phyloP scores from a whole-genome alignment of 1,140 invertebrate species.

The Lineus longissimus region DNA sequence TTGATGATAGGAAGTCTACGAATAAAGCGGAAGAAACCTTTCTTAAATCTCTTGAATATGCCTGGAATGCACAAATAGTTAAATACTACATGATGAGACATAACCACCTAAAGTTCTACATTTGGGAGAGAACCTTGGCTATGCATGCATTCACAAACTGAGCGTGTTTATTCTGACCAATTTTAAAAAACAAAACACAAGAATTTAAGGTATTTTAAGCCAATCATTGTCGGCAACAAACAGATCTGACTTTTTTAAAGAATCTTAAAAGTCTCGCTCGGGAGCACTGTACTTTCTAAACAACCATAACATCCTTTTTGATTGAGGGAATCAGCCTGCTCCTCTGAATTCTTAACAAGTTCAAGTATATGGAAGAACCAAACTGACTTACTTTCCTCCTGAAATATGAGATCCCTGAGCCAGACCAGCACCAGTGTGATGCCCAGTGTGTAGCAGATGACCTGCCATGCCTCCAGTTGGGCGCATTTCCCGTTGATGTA shows the following conservation, averaged over 20 bases:
- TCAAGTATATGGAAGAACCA: too few relatives aligned
- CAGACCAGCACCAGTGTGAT: slow-evolving; percentile 56
- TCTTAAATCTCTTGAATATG: slow-evolving; percentile 63
- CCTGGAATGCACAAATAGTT: slow-evolving; percentile 53
- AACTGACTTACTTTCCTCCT: slow-evolving; percentile 64
- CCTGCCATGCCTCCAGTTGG: slow-evolving; percentile 17
- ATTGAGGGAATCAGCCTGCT: too few relatives aligned
- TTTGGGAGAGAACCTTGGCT: neutral
- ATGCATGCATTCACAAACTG: neutral
- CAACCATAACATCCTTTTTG: too few relatives aligned
- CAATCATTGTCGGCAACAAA: too few relatives aligned
- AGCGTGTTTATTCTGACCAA: too few relatives aligned
- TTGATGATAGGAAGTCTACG: slow-evolving; percentile 70
- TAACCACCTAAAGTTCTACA: slow-evolving; percentile 18
- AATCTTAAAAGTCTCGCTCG: too few relatives aligned
- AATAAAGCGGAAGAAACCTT: slow-evolving; percentile 66
- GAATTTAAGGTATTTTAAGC: too few relatives aligned
- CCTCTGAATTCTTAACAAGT: too few relatives aligned
- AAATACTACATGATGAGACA: neutral
- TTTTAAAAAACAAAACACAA: too few relatives aligned
- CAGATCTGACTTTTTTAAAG: too few relatives aligned
- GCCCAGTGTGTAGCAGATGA: slow-evolving; percentile 11
- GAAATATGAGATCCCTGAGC: slow-evolving; percentile 58
- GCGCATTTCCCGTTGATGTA: slow-evolving; percentile 15
- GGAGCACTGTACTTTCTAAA: too few relatives aligned